phyloP scores from a whole-genome alignment of 1,140 invertebrate species.

The Cotesia vestalis region DNA sequence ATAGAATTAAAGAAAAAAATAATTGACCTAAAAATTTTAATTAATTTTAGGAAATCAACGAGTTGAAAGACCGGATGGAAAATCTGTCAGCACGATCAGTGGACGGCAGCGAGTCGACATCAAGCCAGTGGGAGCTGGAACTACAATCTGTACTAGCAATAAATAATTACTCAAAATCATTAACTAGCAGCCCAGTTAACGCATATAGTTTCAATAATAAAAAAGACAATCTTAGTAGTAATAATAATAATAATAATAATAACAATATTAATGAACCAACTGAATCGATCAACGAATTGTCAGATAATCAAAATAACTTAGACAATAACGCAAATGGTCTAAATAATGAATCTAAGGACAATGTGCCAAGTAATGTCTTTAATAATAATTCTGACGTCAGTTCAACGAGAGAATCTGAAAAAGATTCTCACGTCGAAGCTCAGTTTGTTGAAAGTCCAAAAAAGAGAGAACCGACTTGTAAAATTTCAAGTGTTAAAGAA shows the following conservation, averaged over 20 bases:
- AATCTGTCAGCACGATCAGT: constrained; percentile 54
- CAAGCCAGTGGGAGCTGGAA: constrained; percentile 62
- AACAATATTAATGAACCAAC: not conserved
- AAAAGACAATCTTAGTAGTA: constrained; percentile 13
- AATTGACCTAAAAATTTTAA: no score
- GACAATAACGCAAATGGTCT: not conserved
- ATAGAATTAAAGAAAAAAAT: no score
- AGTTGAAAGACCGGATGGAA: constrained; percentile 50
- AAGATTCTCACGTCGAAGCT: not conserved
- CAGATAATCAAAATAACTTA: constrained; percentile 3
- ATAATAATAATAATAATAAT: no score
- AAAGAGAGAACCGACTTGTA: constrained; percentile 19
- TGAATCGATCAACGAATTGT: no score
- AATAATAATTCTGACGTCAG: no score
- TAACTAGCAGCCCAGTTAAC: constrained; percentile 53
- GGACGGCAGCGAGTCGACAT: constrained; percentile 60
- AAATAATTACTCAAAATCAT: constrained; percentile 51
- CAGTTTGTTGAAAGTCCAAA: constrained; percentile 27
- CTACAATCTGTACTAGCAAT: constrained; percentile 51
- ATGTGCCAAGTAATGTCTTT: not conserved
- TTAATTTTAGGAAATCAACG: constrained; percentile 46
- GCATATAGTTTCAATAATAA: constrained; percentile 43
- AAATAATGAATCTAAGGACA: not conserved
- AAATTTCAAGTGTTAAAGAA: constrained; percentile 49
- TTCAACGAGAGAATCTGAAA: no score